Percentiles rank a stretch among this genome's conserved stretches.
phyloP scores from a whole-genome alignment of 2,888 invertebrate genomes.

The Oeneis ivallda region DNA sequence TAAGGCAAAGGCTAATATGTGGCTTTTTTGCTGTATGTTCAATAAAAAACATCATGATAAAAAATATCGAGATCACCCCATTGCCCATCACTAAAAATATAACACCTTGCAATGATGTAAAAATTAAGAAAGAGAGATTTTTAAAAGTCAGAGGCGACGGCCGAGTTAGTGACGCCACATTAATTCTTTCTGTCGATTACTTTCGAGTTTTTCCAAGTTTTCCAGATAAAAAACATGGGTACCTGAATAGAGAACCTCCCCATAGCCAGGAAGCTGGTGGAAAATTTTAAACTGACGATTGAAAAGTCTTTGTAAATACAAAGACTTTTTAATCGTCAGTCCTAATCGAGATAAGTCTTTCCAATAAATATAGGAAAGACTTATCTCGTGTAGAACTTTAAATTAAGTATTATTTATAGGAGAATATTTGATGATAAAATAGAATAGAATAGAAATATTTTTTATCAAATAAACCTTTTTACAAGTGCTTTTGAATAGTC shows the following conservation, averaged over 20 bases:
- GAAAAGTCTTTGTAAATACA: no score
- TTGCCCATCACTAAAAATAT: conserved; percentile 46
- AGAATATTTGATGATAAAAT: no score
- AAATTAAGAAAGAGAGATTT: conserved; percentile 78
- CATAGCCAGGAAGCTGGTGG: background rate
- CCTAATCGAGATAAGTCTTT: no score
- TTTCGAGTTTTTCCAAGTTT: conserved; percentile 45
- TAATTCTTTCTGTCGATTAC: conserved; percentile 76
- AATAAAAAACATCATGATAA: background rate
- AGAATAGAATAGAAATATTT: no score
- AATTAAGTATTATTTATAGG: no score
- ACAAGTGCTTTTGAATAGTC: no score
- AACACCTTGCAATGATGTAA: conserved; percentile 79
- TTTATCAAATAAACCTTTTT: no score
- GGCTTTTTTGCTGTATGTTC: background rate
- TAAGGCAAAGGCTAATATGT: no score
- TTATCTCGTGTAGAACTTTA: no score
- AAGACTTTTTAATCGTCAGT: no score
- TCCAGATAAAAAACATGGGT: conserved; percentile 49
- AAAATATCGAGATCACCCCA: conserved; percentile 35
- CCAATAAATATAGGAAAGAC: no score
- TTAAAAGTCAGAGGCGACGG: conserved; percentile 62
- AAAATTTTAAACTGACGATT: background rate
- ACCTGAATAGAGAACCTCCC: conserved; percentile 45
- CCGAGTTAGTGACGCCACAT: conserved; percentile 79